Evolutionary conservation across 2,888 invertebrate species (phyloP).

Genomic region (Smittia sp.): DNA sequence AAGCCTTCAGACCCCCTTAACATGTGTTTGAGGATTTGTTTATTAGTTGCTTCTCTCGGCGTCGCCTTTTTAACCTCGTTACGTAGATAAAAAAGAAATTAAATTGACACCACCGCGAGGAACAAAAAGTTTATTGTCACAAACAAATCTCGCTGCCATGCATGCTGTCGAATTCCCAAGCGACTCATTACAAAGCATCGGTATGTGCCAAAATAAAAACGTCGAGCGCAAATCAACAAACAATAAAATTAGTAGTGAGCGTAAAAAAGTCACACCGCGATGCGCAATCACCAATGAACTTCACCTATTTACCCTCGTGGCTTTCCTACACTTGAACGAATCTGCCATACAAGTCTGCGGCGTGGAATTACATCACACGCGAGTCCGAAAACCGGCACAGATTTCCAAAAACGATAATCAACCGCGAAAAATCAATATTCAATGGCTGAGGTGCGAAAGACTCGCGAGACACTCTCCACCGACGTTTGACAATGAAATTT

Average conservation of each 20-base stretch:
- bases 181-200: background rate
- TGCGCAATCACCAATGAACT: slow-evolving; percentile 5
- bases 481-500: slow-evolving; percentile 33
- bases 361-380: background rate
- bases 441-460: background rate
- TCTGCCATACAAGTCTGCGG: background rate
- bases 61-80: too few relatives aligned
- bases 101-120: too few relatives aligned
- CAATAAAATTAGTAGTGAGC: background rate
- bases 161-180: background rate
- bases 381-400: slow-evolving; percentile 23
- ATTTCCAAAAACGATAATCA: slow-evolving; percentile 27
- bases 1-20: too few relatives aligned
- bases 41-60: too few relatives aligned
- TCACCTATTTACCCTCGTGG: slow-evolving; percentile 11
- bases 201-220: background rate
- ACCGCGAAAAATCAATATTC: slow-evolving; percentile 34
- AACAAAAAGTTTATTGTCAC: too few relatives aligned
- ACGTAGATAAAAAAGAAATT: too few relatives aligned
- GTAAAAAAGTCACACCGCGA: background rate
- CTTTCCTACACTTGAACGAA: background rate
- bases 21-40: too few relatives aligned
- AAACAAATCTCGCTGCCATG: background rate
- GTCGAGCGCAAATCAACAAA: background rate
- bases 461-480: background rate